phyloP scores from a whole-genome alignment of 2,888 invertebrate genomes.

The Idaea dimidiata region DNA sequence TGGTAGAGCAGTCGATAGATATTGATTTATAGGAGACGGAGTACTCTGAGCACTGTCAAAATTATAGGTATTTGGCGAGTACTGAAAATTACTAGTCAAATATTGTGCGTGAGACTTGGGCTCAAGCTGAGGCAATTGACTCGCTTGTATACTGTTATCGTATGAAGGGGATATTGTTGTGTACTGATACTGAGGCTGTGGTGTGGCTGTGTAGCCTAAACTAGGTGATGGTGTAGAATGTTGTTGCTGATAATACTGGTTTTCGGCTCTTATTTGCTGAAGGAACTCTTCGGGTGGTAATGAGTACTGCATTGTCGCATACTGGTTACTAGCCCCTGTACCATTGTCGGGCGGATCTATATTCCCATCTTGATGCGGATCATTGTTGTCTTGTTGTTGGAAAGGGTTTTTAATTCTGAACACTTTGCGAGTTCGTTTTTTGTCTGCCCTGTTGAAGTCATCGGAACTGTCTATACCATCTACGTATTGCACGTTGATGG shows the following conservation, averaged over 20 bases:
- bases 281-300: slow-evolving; percentile 74
- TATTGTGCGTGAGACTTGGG: slow-evolving; percentile 56
- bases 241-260: slow-evolving; percentile 61
- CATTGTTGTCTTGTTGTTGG: slow-evolving; percentile 57
- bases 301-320: slow-evolving; percentile 71
- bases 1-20: slow-evolving; percentile 58
- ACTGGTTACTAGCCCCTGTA: slow-evolving; percentile 73
- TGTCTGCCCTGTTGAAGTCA: slow-evolving; percentile 53
- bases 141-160: slow-evolving; percentile 52
- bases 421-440: slow-evolving; percentile 58
- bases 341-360: slow-evolving; percentile 56
- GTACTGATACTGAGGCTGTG: slow-evolving; percentile 67
- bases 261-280: slow-evolving; percentile 67
- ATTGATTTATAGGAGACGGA: slow-evolving; percentile 57
- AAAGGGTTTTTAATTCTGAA: slow-evolving; percentile 73
- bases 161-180: slow-evolving; percentile 57
- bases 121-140: slow-evolving; percentile 51
- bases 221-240: slow-evolving; percentile 62
- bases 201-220: slow-evolving; percentile 65
- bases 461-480: slow-evolving; percentile 57
- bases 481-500: slow-evolving; percentile 58
- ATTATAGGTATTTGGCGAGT: slow-evolving; percentile 49
- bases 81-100: slow-evolving; percentile 56
- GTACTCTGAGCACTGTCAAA: slow-evolving; percentile 60
- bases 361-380: slow-evolving; percentile 41